These are phyloP conservation scores for Pantherophis guttatus DNA, from an alignment of 2,113 vertebrate species.

Conservation along the genomic window DNA sequence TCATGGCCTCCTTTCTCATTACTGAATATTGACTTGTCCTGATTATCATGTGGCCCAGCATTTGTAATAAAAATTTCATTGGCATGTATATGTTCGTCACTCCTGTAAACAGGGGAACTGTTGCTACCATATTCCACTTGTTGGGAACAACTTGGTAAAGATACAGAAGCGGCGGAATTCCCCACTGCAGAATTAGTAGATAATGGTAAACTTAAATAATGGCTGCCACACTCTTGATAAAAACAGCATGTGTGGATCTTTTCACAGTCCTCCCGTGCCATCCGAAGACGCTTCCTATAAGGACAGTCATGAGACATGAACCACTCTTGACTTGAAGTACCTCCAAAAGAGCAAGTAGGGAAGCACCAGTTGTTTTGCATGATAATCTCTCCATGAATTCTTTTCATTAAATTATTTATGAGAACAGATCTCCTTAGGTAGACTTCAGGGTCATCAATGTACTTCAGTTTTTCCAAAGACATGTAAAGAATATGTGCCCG, in stretches of 20 bases:
- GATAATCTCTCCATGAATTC: conserved; percentile 88
- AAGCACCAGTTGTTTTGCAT: conserved; percentile 95
- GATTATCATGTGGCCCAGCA: conserved; percentile 61
- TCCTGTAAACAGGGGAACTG: conserved; percentile 66
- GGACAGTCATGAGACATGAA: conserved; percentile 82
- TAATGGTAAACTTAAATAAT: conserved; percentile 87
- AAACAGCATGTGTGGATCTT: conserved; percentile 87
- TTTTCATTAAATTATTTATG: conserved; percentile 93
- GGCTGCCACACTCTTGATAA: conserved; percentile 84
- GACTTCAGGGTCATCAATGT: conserved; percentile 93
- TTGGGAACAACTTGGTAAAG: conserved; percentile 75
- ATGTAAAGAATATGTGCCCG: conserved; percentile 92
- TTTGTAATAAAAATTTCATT: conserved; percentile 71
- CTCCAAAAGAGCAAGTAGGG: conserved; percentile 73
- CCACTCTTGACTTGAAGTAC: conserved; percentile 76
- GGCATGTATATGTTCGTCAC: conserved; percentile 68
- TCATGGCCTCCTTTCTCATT: conserved; percentile 62
- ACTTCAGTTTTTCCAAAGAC: conserved; percentile 94
- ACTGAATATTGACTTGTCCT: conserved; percentile 67
- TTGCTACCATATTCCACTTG: conserved; percentile 73
- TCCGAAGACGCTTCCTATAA: conserved; percentile 84
- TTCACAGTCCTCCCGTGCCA: conserved; percentile 82
- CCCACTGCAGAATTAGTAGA: conserved; percentile 74
- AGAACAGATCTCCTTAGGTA: conserved; percentile 93
- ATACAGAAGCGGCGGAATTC: conserved; percentile 63